These are phyloP conservation scores for Fabriciana adippe DNA, from an alignment of 2,888 invertebrate genomes.

Conservation along the genomic window DNA sequence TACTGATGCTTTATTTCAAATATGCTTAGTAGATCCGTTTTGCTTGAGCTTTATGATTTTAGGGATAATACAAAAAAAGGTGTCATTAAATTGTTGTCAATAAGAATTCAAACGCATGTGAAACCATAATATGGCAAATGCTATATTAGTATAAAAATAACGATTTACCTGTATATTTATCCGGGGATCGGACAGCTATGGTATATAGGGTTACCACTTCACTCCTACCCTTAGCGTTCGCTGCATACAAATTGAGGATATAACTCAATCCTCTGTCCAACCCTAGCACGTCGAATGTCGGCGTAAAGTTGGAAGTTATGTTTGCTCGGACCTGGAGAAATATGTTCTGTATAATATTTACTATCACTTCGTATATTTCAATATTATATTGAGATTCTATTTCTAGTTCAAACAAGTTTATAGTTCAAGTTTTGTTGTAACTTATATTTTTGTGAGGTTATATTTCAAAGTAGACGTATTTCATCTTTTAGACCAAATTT, in stretches of 20 bases:
- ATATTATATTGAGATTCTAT: conserved; percentile 6
- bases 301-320: conserved; percentile 81
- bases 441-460: too few relatives aligned
- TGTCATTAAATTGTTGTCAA: too few relatives aligned
- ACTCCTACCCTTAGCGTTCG: conserved; percentile 92
- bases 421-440: neutral
- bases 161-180: conserved; percentile 89
- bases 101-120: too few relatives aligned
- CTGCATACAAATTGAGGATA: conserved; percentile 90
- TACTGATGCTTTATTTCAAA: too few relatives aligned
- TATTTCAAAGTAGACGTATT: too few relatives aligned
- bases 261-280: conserved; percentile 87
- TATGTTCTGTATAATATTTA: conserved; percentile 12
- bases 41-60: too few relatives aligned
- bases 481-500: too few relatives aligned
- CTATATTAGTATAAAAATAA: neutral
- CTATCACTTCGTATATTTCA: conserved; percentile 13
- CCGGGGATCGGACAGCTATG: conserved; percentile 91
- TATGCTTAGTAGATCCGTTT: too few relatives aligned
- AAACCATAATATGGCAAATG: too few relatives aligned
- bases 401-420: conserved; percentile 4
- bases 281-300: conserved; percentile 84
- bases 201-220: conserved; percentile 90
- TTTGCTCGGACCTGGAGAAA: conserved; percentile 76
- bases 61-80: too few relatives aligned